A percentile compares a stretch with the other conserved stretches of the same genome.
phyloP scores from a whole-genome alignment of 2,888 invertebrate genomes.

The Aspidiotus destructor region DNA sequence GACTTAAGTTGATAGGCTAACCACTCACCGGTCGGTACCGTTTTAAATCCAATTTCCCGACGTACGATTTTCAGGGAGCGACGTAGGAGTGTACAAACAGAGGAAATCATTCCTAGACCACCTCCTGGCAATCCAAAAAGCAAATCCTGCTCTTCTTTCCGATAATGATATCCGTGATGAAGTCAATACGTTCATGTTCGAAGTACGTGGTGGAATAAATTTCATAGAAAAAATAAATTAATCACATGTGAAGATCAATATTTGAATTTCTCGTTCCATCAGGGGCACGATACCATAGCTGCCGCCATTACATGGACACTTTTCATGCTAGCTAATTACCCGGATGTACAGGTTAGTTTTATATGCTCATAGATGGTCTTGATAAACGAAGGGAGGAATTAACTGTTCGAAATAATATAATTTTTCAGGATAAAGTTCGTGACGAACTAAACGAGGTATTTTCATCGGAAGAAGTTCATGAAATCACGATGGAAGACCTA shows the following conservation, averaged over 20 bases:
- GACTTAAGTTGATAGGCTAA: too few relatives aligned
- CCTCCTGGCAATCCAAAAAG: background rate
- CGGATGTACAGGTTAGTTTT: conserved; percentile 41
- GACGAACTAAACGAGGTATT: conserved; percentile 34
- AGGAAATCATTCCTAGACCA: background rate
- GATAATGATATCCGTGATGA: background rate
- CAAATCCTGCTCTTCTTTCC: background rate
- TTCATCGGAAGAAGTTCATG: conserved; percentile 36
- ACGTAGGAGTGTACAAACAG: background rate
- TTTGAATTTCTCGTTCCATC: background rate
- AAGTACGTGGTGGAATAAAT: background rate
- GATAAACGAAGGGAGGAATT: too few relatives aligned
- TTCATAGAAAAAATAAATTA: background rate
- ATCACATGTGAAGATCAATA: too few relatives aligned
- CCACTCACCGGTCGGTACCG: too few relatives aligned
- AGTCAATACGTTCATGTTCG: conserved; percentile 1
- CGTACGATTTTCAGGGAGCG: background rate
- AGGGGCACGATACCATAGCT: conserved; percentile 51
- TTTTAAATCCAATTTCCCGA: too few relatives aligned
- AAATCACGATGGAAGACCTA: conserved; percentile 37
- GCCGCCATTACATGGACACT: conserved; percentile 45
- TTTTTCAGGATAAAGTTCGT: conserved; percentile 36
- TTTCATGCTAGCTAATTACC: conserved; percentile 45
- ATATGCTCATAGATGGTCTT: background rate
- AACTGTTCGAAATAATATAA: background rate